Evolutionary conservation across 2,113 vertebrate genomes (phyloP).

Genomic region (pig (Sus scrofa)): T2T-Sscrofa CM000812.6:144047001-144047500

Average conservation of each 20-base stretch:
- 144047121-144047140: neutral
- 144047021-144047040: neutral
- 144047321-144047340: neutral
- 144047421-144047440: neutral
- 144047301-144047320: neutral
- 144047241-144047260: neutral
- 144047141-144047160: slow-evolving; percentile 7
- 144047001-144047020: slow-evolving; percentile 20
- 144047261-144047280: neutral
- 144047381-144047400: neutral
- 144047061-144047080: neutral
- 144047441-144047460: neutral
- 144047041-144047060: slow-evolving; percentile 17
- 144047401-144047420: neutral
- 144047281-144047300: slow-evolving; percentile 17
- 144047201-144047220: too few relatives aligned
- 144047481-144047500: neutral
- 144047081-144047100: slow-evolving; percentile 26
- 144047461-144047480: neutral
- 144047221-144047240: neutral
- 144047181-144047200: slow-evolving; percentile 25
- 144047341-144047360: neutral
- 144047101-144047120: neutral
- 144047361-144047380: neutral
- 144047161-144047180: neutral